These are phyloP conservation scores for Turritopsis dohrnii DNA, from an alignment of 30 jellyfish, hydroid and myxozoan species.

Conservation along the genomic window DNA sequence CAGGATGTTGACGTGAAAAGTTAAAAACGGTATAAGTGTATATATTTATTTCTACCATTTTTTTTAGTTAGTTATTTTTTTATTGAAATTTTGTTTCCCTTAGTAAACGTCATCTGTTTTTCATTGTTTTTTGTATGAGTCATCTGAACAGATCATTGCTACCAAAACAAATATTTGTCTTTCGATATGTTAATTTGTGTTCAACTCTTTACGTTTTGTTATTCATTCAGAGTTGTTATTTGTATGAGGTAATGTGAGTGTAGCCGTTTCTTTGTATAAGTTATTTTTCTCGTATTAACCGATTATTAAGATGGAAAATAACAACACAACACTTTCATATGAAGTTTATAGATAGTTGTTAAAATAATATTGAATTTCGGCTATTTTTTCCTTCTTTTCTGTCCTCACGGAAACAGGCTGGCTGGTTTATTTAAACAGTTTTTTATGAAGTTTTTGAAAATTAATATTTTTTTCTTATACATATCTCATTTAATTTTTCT, in stretches of 20 bases:
- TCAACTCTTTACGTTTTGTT: too few relatives aligned
- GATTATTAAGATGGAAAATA: not conserved
- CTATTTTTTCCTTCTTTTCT: not conserved
- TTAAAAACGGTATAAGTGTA: not conserved
- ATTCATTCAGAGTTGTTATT: not conserved
- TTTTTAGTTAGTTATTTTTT: not conserved
- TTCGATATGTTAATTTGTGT: not conserved
- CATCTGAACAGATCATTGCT: not conserved
- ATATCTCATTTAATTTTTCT: not conserved
- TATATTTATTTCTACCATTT: not conserved
- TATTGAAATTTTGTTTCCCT: not conserved
- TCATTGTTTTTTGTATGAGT: not conserved
- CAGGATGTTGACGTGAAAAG: not conserved
- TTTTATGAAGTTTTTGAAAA: not conserved
- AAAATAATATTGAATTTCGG: not conserved
- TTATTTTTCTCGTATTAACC: not conserved
- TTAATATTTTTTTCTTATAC: not conserved
- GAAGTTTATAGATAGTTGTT: not conserved
- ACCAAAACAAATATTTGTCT: not conserved
- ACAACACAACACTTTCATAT: not conserved
- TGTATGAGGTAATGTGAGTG: not conserved
- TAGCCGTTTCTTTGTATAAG: not conserved
- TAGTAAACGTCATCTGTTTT: not conserved
- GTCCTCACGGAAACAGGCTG: not conserved
- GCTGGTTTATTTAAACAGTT: not conserved